Evolutionary conservation across 2,888 invertebrate species (phyloP).

Genomic region (Acholoe squamosa): DNA sequence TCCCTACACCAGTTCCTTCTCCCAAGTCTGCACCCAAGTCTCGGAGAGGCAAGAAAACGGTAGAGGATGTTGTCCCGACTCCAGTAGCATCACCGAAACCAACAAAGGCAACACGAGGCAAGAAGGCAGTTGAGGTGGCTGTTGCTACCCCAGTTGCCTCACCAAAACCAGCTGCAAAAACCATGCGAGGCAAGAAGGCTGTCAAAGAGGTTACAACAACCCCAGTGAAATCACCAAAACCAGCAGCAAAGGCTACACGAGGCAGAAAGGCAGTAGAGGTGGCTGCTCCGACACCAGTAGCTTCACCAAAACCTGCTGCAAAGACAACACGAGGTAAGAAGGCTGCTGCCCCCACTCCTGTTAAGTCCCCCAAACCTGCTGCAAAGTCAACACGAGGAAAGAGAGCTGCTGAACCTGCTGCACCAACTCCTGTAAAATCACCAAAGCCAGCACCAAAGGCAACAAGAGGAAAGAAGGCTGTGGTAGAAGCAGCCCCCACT

Average conservation of each 20-base stretch:
- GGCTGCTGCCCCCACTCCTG: not conserved
- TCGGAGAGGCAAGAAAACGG: not conserved
- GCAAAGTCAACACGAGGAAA: conserved; percentile 57
- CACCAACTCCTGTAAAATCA: not conserved
- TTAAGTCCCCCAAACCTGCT: not conserved
- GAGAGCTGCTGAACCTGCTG: not conserved
- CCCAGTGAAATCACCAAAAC: not conserved
- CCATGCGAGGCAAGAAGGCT: not conserved
- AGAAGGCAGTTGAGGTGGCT: not conserved
- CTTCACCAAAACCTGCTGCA: not conserved
- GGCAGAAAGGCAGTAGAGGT: conserved; percentile 3
- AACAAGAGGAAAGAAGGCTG: conserved; percentile 40
- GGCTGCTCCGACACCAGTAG: not conserved
- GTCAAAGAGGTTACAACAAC: not conserved
- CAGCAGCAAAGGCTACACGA: conserved; percentile 7
- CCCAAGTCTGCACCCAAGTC: conserved; percentile 23
- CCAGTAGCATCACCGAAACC: not conserved
- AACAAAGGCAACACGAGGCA: conserved; percentile 48
- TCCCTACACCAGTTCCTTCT: not conserved
- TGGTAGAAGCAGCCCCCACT: conserved; percentile 10
- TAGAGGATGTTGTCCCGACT: not conserved
- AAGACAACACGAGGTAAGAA: conserved; percentile 30
- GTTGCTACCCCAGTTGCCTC: not conserved
- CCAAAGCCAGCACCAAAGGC: conserved; percentile 2
- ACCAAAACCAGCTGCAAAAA: conserved; percentile 16